Conservation (phyloP, 2,888 invertebrate genomes). For the Thalpophila matura region DNA sequence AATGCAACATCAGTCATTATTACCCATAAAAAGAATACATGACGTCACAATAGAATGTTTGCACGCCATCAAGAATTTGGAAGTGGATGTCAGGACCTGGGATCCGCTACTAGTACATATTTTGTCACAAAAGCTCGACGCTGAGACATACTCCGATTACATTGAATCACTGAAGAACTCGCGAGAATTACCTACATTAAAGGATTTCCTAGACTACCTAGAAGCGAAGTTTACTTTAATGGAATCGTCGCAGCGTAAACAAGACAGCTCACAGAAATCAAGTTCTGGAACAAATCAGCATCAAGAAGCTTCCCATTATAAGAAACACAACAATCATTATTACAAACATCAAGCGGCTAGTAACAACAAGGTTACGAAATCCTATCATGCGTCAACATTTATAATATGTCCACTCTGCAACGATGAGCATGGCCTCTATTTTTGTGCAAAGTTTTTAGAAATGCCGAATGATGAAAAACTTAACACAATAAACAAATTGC, state of each 20-base stretch:
- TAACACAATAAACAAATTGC: neutral
- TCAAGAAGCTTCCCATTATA: neutral
- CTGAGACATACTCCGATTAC: conserved; percentile 3
- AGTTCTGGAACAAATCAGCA: neutral
- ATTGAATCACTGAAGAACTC: conserved; percentile 11
- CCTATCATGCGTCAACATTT: conserved; percentile 9
- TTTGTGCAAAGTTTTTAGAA: conserved; percentile 9
- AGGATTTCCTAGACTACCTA: neutral
- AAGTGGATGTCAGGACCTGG: neutral
- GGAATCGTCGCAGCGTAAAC: neutral
- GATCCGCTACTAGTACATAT: conserved; percentile 3
- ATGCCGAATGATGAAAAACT: neutral
- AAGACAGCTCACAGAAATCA: conserved; percentile 3
- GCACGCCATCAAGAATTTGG: neutral
- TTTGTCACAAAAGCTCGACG: conserved; percentile 1
- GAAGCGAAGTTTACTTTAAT: conserved; percentile 6
- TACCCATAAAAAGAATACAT: neutral
- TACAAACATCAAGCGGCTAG: neutral
- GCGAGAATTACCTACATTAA: neutral
- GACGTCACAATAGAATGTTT: conserved; percentile 2
- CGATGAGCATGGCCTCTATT: neutral
- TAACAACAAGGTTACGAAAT: neutral
- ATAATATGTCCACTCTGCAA: neutral
- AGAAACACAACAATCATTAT: neutral
- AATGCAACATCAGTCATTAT: conserved; percentile 1